phyloP scores from a whole-genome alignment of 2,113 vertebrate genomes.

The Phaetusa simplex region DNA sequence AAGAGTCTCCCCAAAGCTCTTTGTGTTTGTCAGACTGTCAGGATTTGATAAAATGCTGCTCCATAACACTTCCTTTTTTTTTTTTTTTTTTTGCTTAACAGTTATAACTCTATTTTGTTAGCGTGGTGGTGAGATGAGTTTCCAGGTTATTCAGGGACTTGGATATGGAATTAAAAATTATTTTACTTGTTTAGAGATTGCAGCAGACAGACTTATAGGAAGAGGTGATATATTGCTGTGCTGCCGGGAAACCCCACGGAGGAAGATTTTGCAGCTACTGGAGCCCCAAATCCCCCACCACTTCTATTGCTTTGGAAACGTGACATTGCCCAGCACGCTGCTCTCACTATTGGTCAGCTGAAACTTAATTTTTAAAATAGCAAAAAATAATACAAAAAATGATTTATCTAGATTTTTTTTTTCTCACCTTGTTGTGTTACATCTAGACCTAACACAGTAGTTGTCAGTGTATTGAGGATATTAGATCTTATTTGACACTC shows the following conservation, averaged over 20 bases:
- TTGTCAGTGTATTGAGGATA: background rate
- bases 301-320: background rate
- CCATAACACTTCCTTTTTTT: background rate
- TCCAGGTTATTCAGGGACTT: background rate
- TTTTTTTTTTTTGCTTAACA: background rate
- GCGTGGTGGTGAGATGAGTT: background rate
- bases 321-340: fast-evolving
- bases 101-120: background rate
- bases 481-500: background rate
- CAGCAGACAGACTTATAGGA: background rate
- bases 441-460: background rate
- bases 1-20: background rate
- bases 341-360: background rate
- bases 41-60: background rate
- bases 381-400: background rate
- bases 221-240: background rate
- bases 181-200: background rate
- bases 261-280: background rate
- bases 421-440: background rate
- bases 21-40: background rate
- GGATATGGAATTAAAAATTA: background rate
- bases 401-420: background rate
- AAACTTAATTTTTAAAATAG: background rate
- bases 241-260: background rate
- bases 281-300: background rate